A percentile compares a stretch with the other conserved stretches of the same genome.
These are phyloP conservation scores for Coecobrya sp. DNA, from an alignment of 2,888 invertebrate genomes.

Conservation along the genomic window DNA sequence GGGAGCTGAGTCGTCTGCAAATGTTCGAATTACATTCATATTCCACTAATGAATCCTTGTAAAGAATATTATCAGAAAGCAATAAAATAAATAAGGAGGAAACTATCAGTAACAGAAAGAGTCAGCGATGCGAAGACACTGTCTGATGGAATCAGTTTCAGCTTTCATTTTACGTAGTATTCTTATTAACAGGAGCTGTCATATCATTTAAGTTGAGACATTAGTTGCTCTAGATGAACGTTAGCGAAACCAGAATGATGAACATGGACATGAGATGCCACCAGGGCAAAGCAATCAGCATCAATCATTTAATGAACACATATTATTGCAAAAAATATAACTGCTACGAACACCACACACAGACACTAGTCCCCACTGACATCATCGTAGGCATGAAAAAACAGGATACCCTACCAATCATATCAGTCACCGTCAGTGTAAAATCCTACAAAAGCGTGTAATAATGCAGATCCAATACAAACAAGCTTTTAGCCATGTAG, in stretches of 20 bases:
- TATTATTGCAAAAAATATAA: slow-evolving; percentile 33
- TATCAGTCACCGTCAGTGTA: background rate
- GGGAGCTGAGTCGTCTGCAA: slow-evolving; percentile 22
- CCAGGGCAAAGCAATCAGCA: slow-evolving; percentile 80
- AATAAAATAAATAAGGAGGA: slow-evolving; percentile 55
- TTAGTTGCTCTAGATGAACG: slow-evolving; percentile 31
- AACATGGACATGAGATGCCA: slow-evolving; percentile 77
- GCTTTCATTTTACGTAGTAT: slow-evolving; percentile 37
- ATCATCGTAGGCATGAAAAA: slow-evolving; percentile 24
- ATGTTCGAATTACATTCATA: slow-evolving; percentile 49
- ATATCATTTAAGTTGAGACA: slow-evolving; percentile 52
- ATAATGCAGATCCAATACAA: background rate
- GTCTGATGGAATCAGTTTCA: slow-evolving; percentile 49
- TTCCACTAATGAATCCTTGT: slow-evolving; percentile 74
- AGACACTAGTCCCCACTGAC: background rate
- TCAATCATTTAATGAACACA: slow-evolving; percentile 80
- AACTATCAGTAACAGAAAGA: slow-evolving; percentile 26
- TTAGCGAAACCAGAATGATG: slow-evolving; percentile 70
- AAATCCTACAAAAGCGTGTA: background rate
- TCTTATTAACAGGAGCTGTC: slow-evolving; percentile 47
- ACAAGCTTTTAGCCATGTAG: slow-evolving; percentile 9
- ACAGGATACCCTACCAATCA: slow-evolving; percentile 7
- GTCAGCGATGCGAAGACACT: slow-evolving; percentile 47
- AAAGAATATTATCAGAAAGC: slow-evolving; percentile 54
- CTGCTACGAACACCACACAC: slow-evolving; percentile 15